These are phyloP conservation scores for Meloidogyne hapla DNA, from an alignment of 1,140 invertebrate species.

Conservation along the genomic window DNA sequence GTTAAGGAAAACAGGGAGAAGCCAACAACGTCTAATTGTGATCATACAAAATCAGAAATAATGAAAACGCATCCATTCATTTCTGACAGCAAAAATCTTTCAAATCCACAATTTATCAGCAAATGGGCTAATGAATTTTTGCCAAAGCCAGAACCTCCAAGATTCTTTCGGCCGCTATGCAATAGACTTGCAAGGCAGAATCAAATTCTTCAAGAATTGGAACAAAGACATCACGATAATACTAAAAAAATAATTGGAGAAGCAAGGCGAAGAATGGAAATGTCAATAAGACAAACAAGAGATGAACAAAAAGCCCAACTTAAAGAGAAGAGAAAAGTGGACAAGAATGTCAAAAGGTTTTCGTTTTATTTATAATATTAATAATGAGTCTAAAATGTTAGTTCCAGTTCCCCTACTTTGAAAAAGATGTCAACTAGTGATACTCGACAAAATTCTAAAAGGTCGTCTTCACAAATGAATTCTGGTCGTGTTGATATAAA, in stretches of 20 bases:
- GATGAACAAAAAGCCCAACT: slow-evolving; percentile 18
- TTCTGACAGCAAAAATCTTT: not conserved
- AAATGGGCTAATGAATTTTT: slow-evolving; percentile 21
- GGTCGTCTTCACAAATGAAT: not conserved
- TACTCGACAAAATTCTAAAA: not conserved
- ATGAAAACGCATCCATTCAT: not conserved
- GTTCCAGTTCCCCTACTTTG: not conserved
- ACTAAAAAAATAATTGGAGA: not conserved
- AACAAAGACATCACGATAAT: not conserved
- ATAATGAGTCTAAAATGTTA: not conserved
- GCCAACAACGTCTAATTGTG: slow-evolving; percentile 1
- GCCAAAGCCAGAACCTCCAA: slow-evolving; percentile 26
- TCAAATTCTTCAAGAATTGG: slow-evolving; percentile 10
- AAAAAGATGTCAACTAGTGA: not conserved
- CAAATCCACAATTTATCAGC: not conserved
- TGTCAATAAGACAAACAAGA: slow-evolving; percentile 24
- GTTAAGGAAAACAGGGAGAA: slow-evolving; percentile 6
- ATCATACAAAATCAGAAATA: not conserved
- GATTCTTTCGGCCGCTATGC: slow-evolving; percentile 22
- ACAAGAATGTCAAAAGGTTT: not conserved
- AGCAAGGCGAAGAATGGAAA: not conserved
- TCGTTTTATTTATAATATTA: not conserved
- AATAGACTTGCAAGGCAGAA: slow-evolving; percentile 1
- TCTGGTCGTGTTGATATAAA: not conserved
- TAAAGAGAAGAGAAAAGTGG: not conserved